Evolutionary conservation across 2,888 invertebrate species (phyloP), one percentile per base, ranked within the genome.

Genomic region (Polia nebulosa): DNA sequence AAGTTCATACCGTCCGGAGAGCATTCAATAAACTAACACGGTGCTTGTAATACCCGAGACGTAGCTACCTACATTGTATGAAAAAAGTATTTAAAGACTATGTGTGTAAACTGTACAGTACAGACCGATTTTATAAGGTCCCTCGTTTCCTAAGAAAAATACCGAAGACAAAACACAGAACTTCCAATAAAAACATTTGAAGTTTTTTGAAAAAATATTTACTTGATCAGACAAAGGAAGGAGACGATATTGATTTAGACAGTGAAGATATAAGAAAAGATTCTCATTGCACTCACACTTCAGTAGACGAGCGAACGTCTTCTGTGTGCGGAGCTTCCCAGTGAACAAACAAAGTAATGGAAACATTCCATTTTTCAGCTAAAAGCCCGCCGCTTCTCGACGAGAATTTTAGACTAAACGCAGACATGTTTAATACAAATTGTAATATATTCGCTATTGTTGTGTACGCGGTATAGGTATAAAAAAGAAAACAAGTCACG

Each of bases 361-460:
- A 80, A 81, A 80, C 75, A 78, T 79, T 76, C 69, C 66, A 85
- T 82, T 83, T 85, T 85, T 85, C 83, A 83, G 58, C 71, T 69
- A 78, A 80, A 78, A 80, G 29, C 51, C n/a, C 66, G 71, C 58
- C 71, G 64, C 68, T 71, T 67, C 72, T 66, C 67, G 60, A 53
- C 49, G 60, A 70, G 58, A 74, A 78, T 76, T 75, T 80, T 29
- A 67, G 63, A 69, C 73, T 63, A 64, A 80, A 58, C 66, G 51
- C 63, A 66, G 59, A 67, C 57, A 71, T 63, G 45, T 63, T 53
- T 53, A 57, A 68, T 58, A 69, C 58, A 71, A 63, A 68, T 70
- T 64, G 55, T 62, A 60, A 70, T 65, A 67, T 62, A 63, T 64
- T 69, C 61, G 13, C 20, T 36, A 63, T 59, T 53, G 47, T 69